Percentiles rank a stretch among this genome's conserved stretches.
Conservation (phyloP, 2,797 vertebrate species). For the Chloroceryle amazona region DNA sequence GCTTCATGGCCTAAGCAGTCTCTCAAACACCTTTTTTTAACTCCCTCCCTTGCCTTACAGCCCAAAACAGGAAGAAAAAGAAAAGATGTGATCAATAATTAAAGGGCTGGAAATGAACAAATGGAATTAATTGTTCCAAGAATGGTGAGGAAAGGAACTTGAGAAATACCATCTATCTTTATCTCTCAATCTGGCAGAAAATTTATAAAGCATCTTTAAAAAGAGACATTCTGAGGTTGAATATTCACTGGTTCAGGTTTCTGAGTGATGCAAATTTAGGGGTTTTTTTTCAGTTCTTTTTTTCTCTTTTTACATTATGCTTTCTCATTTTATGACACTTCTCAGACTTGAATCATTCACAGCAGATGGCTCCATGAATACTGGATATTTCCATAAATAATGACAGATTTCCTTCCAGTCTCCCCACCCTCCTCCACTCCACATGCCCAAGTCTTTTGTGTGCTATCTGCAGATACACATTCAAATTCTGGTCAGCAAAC, state of each 20-base stretch:
- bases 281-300: neutral
- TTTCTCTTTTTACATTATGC: slow-evolving; percentile 15
- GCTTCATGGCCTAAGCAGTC: neutral
- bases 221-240: slow-evolving; percentile 12
- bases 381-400: slow-evolving; percentile 72
- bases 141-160: slow-evolving; percentile 40
- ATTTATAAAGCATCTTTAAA: slow-evolving; percentile 36
- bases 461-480: slow-evolving; percentile 37
- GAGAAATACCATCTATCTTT: slow-evolving; percentile 57
- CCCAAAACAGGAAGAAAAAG: neutral
- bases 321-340: slow-evolving; percentile 62
- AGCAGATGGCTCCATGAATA: slow-evolving; percentile 68
- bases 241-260: slow-evolving; percentile 22
- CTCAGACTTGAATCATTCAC: slow-evolving; percentile 60
- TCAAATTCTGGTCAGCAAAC: slow-evolving; percentile 65
- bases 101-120: slow-evolving; percentile 54
- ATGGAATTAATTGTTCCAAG: slow-evolving; percentile 55
- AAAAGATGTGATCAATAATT: slow-evolving; percentile 47
- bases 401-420: slow-evolving; percentile 66
- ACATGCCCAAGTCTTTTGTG: slow-evolving; percentile 66
- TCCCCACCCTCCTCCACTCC: slow-evolving; percentile 58
- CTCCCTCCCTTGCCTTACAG: neutral
- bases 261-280: slow-evolving; percentile 1
- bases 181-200: slow-evolving; percentile 40
- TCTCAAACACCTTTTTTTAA: neutral